Evolutionary conservation across 1,140 invertebrate species (phyloP).

Genomic region (Apis florea): DNA sequence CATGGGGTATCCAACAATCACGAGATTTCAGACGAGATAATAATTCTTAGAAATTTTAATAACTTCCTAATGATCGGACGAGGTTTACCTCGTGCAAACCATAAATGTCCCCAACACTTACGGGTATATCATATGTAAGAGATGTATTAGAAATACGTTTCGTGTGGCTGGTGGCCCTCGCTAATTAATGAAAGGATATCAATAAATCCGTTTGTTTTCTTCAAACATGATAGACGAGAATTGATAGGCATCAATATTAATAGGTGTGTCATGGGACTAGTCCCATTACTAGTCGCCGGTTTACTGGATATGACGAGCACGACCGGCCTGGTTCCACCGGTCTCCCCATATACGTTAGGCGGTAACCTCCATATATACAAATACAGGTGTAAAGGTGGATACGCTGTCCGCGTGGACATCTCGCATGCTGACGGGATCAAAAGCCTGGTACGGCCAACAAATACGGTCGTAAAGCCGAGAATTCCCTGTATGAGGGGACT

Average conservation of each 20-base stretch:
- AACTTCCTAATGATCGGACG: too few species aligned
- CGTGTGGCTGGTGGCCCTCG: background rate
- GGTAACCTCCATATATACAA: slow-evolving; percentile 62
- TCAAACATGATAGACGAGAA: background rate
- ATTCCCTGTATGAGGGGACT: slow-evolving; percentile 48
- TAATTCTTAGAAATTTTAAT: too few species aligned
- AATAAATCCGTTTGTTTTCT: slow-evolving; percentile 20
- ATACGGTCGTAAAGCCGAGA: slow-evolving; percentile 60
- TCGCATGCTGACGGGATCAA: slow-evolving; percentile 74
- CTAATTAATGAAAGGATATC: background rate
- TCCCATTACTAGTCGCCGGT: slow-evolving; percentile 43
- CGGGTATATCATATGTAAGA: too few species aligned
- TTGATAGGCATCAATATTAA: slow-evolving; percentile 37
- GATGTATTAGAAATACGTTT: too few species aligned
- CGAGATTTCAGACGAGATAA: too few species aligned
- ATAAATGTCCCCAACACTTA: too few species aligned
- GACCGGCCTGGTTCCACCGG: slow-evolving; percentile 56
- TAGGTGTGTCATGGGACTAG: slow-evolving; percentile 34
- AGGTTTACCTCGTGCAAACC: too few species aligned
- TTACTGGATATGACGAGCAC: slow-evolving; percentile 61
- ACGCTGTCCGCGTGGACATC: slow-evolving; percentile 61
- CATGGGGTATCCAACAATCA: too few species aligned
- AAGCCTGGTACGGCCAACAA: slow-evolving; percentile 70
- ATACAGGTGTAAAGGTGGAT: slow-evolving; percentile 72
- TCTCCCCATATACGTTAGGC: slow-evolving; percentile 65